These are phyloP conservation scores for Synodontis membranacea DNA, from an alignment of 2,113 vertebrate species.

Conservation along the genomic window DNA sequence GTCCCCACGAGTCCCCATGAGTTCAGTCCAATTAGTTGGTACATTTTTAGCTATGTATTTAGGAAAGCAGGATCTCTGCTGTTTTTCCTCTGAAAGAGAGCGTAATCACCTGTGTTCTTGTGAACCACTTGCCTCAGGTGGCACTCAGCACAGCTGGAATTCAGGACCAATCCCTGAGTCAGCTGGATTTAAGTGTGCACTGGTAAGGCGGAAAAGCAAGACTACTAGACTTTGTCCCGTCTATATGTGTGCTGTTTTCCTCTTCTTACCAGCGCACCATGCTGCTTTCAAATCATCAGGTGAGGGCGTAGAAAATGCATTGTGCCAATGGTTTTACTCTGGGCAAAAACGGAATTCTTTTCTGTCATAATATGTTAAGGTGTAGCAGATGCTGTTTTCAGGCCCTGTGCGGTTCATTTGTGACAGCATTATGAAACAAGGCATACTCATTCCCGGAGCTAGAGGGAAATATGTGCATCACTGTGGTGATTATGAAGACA, in stretches of 20 bases:
- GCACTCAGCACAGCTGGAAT: slow-evolving; percentile 8
- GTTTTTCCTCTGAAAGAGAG: neutral
- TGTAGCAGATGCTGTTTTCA: slow-evolving; percentile 31
- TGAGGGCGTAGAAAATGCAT: slow-evolving; percentile 19
- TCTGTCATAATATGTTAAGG: slow-evolving; percentile 4
- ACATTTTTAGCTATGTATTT: neutral
- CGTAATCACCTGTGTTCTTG: neutral
- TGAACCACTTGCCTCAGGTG: slow-evolving; percentile 6
- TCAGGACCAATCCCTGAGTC: slow-evolving; percentile 18
- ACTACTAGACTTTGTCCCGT: neutral
- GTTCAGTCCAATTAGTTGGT: neutral
- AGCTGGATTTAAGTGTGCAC: neutral
- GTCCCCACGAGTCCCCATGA: neutral
- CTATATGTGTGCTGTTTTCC: slow-evolving; percentile 10
- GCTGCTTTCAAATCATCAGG: slow-evolving; percentile 35
- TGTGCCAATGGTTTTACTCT: slow-evolving; percentile 10
- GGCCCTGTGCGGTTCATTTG: slow-evolving; percentile 39
- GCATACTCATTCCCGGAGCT: slow-evolving; percentile 22
- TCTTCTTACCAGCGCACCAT: slow-evolving; percentile 21
- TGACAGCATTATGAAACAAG: slow-evolving; percentile 44
- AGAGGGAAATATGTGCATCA: slow-evolving; percentile 42
- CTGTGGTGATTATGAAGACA: slow-evolving; percentile 40
- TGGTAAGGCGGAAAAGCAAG: slow-evolving; percentile 7
- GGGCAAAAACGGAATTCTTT: slow-evolving; percentile 25
- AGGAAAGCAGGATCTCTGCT: neutral